Evolutionary conservation across 2,888 invertebrate genomes (phyloP).

Genomic region (Proisotoma minuta): DNA sequence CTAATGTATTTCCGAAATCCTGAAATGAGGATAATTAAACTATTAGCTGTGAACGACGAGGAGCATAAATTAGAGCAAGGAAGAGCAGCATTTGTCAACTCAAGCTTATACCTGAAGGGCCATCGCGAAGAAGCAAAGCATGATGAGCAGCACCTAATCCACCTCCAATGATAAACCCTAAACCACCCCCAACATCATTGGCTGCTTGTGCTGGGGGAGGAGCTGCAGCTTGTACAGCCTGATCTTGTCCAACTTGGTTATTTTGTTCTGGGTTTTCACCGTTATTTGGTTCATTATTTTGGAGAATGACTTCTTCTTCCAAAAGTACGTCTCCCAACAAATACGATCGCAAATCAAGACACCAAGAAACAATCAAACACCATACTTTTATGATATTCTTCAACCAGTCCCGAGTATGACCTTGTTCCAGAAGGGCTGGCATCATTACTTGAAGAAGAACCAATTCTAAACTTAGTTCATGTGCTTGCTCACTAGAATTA

Average conservation of each 20-base stretch:
- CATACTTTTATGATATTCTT: conserved; percentile 81
- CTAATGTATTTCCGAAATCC: conserved; percentile 86
- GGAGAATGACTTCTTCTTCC: conserved; percentile 30
- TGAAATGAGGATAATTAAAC: too few species aligned
- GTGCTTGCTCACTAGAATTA: conserved; percentile 58
- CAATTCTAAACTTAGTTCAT: conserved; percentile 89
- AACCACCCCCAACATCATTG: conserved; percentile 41
- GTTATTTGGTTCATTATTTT: conserved; percentile 2
- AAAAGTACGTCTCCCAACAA: conserved; percentile 66
- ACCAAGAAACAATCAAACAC: conserved; percentile 78
- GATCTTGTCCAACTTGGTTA: conserved; percentile 13
- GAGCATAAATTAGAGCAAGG: too few species aligned
- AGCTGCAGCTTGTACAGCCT: conserved; percentile 23
- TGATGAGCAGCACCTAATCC: conserved; percentile 77
- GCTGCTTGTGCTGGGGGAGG: conserved; percentile 28
- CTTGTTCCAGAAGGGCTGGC: conserved; percentile 92
- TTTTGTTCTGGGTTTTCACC: conserved; percentile 20
- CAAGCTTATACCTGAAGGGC: too few species aligned
- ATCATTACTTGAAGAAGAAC: conserved; percentile 87
- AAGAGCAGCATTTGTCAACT: too few species aligned
- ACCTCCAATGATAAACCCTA: conserved; percentile 48
- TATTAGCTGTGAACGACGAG: too few species aligned
- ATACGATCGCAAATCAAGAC: conserved; percentile 82
- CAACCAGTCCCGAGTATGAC: conserved; percentile 90
- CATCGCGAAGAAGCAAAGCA: conserved; percentile 78